Base-by-base conservation (phyloP, 2,797 vertebrate species). In the Spheniscus humboldti region DNA sequence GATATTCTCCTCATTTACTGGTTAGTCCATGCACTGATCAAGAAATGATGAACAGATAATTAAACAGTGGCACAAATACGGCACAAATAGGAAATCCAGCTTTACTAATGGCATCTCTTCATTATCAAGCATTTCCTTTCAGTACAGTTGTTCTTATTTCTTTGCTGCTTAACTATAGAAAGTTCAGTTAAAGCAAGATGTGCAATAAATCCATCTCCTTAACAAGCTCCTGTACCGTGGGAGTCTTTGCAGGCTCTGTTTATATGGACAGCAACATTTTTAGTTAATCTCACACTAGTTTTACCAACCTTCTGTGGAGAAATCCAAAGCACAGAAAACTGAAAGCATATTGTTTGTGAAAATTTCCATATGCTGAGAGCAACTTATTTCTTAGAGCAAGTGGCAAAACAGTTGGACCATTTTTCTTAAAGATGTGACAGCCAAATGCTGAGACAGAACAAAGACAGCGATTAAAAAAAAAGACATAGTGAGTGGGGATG, bases 271-370 rank as follows among this genome's bases (percentile, higher is more conserved):
- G 50, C 23, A 78, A 43, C 57, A 68, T 59, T 96, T 86, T 90
- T 25, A 92, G 76, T 62, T 86, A 78, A 92, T 78, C 55, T 78
- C 55, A 57, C n/a, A 63, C 18, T 23, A 84, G 57, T 18, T 81
- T 95, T 79, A 95, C 31, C 28, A 24, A 45, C 52, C 59, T 93
- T 80, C 79, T 78, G 20, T n/a, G 52, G 59, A 94, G 79, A 75
- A 88, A 94, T 68, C 73, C n/a, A 69, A 88, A 92, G 69, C 73
- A 69, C 7, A 66, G 82, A 60, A 84, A 86, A 94, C 33, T 27
- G 82, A 80, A 94, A 94, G 48, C 82, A 90, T 96, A 95, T 90
- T 95, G 87, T 96, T 95, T 91, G 59, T 84, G 71, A 94, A 88
- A 96, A 72, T 6, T 28, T 69, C 94, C 95, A 91, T 91, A 96